A percentile compares a stretch with the other conserved stretches of the same genome.
These are phyloP conservation scores for Macrosoma leucophasiata DNA, from an alignment of 2,888 invertebrate species.

Conservation along the genomic window DNA sequence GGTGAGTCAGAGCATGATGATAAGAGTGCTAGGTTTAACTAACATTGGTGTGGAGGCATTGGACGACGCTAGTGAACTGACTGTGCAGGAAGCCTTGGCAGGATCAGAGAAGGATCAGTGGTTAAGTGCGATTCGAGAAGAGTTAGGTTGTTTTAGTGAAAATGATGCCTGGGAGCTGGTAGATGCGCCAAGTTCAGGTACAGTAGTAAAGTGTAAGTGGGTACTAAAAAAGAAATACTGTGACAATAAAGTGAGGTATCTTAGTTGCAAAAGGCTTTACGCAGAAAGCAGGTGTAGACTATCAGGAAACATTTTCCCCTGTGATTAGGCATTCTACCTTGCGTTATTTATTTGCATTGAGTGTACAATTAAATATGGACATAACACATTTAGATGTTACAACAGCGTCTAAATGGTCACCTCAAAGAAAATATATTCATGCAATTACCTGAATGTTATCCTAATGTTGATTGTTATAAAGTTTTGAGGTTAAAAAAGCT, in stretches of 20 bases:
- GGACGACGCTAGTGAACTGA: neutral
- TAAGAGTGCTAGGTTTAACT: neutral
- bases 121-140: constrained; percentile 12
- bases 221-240: too few species aligned
- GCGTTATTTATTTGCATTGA: constrained; percentile 19
- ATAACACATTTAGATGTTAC: constrained; percentile 18
- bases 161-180: constrained; percentile 15
- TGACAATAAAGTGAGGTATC: constrained; percentile 14
- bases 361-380: constrained; percentile 14
- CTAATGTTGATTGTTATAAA: constrained; percentile 8
- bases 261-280: constrained; percentile 19
- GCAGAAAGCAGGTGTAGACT: constrained; percentile 20
- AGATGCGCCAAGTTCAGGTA: constrained; percentile 1
- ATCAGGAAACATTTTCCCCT: constrained; percentile 20
- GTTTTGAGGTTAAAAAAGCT: constrained; percentile 17
- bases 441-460: constrained; percentile 13
- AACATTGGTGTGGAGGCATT: neutral
- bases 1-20: constrained; percentile 1
- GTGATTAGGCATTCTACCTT: constrained; percentile 20
- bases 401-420: constrained; percentile 20
- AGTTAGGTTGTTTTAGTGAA: constrained; percentile 12
- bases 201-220: neutral
- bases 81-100: constrained; percentile 3
- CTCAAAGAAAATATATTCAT: constrained; percentile 17
- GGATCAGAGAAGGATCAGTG: constrained; percentile 15